phyloP scores from a whole-genome alignment of 1,140 invertebrate species.

The Tyrophagus putrescentiae region DNA sequence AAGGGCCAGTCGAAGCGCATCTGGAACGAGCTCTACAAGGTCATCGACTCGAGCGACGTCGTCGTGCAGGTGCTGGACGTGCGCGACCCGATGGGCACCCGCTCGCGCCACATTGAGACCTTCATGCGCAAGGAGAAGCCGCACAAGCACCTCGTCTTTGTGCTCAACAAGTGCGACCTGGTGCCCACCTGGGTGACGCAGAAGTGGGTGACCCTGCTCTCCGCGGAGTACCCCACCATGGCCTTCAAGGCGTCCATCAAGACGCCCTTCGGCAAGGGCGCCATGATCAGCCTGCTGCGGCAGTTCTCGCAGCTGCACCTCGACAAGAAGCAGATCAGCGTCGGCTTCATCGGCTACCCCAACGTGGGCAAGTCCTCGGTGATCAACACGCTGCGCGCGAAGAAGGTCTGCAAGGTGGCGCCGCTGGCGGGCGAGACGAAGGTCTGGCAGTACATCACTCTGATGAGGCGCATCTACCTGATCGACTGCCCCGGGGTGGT shows the following conservation, averaged over 20 bases:
- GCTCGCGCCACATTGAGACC: conserved; percentile 80
- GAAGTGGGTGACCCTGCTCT: conserved; percentile 82
- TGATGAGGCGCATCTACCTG: conserved; percentile 91
- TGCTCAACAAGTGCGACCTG: conserved; percentile 77
- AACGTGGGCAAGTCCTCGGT: conserved; percentile 93
- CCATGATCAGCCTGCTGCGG: conserved; percentile 83
- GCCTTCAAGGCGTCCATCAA: conserved; percentile 95
- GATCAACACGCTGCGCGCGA: conserved; percentile 85
- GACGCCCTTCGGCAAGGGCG: conserved; percentile 96
- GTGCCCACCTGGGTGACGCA: conserved; percentile 91
- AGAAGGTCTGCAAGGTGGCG: conserved; percentile 95
- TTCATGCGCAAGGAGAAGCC: conserved; percentile 75
- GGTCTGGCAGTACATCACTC: conserved; percentile 95
- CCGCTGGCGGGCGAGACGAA: conserved; percentile 99
- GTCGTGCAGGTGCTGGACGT: conserved; percentile 83
- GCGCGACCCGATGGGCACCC: conserved; percentile 82
- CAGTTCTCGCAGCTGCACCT: conserved; percentile 91
- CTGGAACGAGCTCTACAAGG: conserved; percentile 98
- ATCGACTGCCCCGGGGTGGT: conserved; percentile 99
- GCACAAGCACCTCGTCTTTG: conserved; percentile 85
- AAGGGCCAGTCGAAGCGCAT: conserved; percentile 92
- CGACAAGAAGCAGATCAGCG: conserved; percentile 95
- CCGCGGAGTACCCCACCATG: conserved; percentile 86
- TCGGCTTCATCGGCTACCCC: conserved; percentile 97
- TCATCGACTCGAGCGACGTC: conserved; percentile 96